phyloP scores from a whole-genome alignment of 2,888 invertebrate species.

The Melinaea menophilus region DNA sequence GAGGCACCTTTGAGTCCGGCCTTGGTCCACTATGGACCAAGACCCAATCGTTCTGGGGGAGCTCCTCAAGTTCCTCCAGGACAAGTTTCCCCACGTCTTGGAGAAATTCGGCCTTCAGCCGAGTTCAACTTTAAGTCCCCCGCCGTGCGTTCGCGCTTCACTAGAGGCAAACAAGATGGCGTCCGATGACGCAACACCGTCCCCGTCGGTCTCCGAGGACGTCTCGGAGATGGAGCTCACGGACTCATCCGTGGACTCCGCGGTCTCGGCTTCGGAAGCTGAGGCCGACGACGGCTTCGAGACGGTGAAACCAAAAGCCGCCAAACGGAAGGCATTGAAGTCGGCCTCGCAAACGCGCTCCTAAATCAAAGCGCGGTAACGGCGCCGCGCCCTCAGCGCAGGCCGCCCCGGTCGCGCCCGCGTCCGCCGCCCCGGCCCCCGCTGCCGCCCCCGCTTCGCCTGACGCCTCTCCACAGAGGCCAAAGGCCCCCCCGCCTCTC shows the following conservation, averaged over 20 bases:
- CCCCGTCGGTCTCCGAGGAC: too few species aligned
- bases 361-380: not conserved
- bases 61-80: not conserved
- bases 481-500: too few species aligned
- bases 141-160: too few species aligned
- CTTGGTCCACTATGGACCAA: not conserved
- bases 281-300: not conserved
- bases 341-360: not conserved
- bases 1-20: too few species aligned
- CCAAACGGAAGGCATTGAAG: too few species aligned
- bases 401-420: not conserved
- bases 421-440: not conserved
- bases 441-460: not conserved
- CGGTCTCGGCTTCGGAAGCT: not conserved
- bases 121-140: too few species aligned
- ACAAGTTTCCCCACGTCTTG: too few species aligned
- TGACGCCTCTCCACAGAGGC: not conserved
- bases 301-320: not conserved
- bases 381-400: not conserved
- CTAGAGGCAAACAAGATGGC: not conserved
- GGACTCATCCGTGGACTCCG: not conserved
- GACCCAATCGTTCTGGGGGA: conserved; percentile 1
- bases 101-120: too few species aligned
- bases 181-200: not conserved
- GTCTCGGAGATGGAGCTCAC: too few species aligned